Percentiles rank a stretch among this genome's conserved stretches.
phyloP scores from a whole-genome alignment of 2,113 vertebrate genomes.

The Propithecus coquereli region DNA sequence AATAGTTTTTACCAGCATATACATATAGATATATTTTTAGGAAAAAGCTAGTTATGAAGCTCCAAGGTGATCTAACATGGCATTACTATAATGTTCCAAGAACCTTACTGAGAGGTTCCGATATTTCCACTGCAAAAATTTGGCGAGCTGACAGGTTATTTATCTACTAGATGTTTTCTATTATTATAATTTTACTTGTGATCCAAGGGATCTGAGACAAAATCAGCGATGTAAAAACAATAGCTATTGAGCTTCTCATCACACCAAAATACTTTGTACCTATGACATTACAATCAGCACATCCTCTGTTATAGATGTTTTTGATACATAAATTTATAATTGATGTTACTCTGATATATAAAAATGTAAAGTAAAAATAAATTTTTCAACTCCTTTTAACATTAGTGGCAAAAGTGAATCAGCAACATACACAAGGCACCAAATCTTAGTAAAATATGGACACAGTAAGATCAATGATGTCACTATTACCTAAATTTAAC shows the following conservation, averaged over 20 bases:
- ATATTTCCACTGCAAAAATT: neutral
- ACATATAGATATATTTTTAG: constrained; percentile 17
- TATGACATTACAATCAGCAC: constrained; percentile 14
- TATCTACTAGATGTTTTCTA: constrained; percentile 6
- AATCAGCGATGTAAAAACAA: constrained; percentile 39
- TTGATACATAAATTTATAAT: constrained; percentile 30
- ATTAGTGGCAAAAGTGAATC: constrained; percentile 26
- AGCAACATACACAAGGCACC: constrained; percentile 37
- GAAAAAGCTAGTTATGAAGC: constrained; percentile 21
- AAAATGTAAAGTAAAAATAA: constrained; percentile 61
- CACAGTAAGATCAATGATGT: constrained; percentile 5
- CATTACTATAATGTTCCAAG: constrained; percentile 12
- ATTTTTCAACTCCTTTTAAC: constrained; percentile 20
- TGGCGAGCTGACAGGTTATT: neutral
- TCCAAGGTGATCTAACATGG: neutral
- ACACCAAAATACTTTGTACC: constrained; percentile 49
- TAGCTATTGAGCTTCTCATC: neutral
- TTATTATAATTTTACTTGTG: constrained; percentile 32
- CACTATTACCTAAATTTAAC: constrained; percentile 29
- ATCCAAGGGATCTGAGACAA: neutral
- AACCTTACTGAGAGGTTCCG: neutral
- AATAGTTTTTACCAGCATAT: constrained; percentile 24
- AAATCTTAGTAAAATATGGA: constrained; percentile 49
- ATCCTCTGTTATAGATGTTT: constrained; percentile 26
- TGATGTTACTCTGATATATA: constrained; percentile 41